Base-by-base conservation (phyloP, 1,140 invertebrate species). In the Antheraea mylitta region DNA sequence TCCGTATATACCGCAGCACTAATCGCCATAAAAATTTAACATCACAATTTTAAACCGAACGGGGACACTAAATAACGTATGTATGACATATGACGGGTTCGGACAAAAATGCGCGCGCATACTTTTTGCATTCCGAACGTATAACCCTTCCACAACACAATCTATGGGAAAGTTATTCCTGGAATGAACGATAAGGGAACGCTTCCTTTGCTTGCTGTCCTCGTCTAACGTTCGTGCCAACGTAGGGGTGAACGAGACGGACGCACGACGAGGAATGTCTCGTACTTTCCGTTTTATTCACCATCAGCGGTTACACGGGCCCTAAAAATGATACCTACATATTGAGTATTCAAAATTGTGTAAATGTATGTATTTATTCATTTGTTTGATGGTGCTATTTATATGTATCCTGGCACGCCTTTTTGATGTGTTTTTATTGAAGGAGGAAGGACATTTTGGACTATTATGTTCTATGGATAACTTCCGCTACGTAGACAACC, bases 91-190 rank as follows among this genome's bases (percentile, higher is more conserved):
- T 80, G 79, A 77, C 71, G 64, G 69, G 72, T 65, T 13, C 18
- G 4, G 60, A 71, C 80, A 76, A 74, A 78, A 66, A 74, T 63
- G 48, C 63, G 70, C 68, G 70, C 71, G 53, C 77, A 80, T 74
- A 82, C 80, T 87, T 90, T 89, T 90, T 87, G 86, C 85, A 91
- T 88, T 89, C 87, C 85, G 73, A 76, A 73, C 72, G 69, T 76
- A 77, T 77, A 80, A 79, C 73, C 76, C 75, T 74, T 82, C 78
- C 71, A 72, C 79, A 74, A 77, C 79, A 84, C 80, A 89, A 85
- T 89, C 85, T 91, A 89, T 89, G 86, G 86, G 85, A 86, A 88
- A 88, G 86, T 87, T 89, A 90, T 89, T 91, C 83, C 78, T 74
- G 85, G 89, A 87, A 89, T 89, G 87, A 83, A 83, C 83, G 86